These are phyloP conservation scores for Frieseomelitta varia DNA, from an alignment of 1,140 invertebrate genomes.

Conservation along the genomic window DNA sequence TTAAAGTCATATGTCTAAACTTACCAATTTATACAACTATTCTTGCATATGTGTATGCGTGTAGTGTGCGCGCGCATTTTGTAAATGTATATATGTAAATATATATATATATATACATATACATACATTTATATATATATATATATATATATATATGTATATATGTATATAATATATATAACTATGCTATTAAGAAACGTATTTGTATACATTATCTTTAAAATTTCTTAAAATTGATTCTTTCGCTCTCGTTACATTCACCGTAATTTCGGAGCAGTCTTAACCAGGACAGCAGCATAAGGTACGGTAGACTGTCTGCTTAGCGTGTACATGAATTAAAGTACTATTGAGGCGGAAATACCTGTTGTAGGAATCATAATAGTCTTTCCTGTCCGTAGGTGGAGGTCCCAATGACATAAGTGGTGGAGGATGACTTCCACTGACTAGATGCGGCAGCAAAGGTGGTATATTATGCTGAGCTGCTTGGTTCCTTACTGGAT, in stretches of 20 bases:
- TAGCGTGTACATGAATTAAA: constrained; percentile 80
- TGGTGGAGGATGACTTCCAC: constrained; percentile 71
- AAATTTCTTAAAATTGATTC: constrained; percentile 27
- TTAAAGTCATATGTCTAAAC: background rate
- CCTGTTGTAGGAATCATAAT: constrained; percentile 83
- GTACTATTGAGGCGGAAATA: constrained; percentile 82
- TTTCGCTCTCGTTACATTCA: constrained; percentile 54
- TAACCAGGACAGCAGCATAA: constrained; percentile 57
- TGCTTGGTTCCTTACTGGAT: constrained; percentile 73
- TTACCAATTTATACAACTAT: constrained; percentile 32
- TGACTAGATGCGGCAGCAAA: constrained; percentile 68
- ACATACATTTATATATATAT: background rate
- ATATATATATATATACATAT: constrained; percentile 27
- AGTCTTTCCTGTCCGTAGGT: constrained; percentile 82
- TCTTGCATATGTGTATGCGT: constrained; percentile 7
- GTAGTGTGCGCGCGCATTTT: constrained; percentile 25
- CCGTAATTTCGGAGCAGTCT: constrained; percentile 45
- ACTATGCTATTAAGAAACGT: constrained; percentile 2
- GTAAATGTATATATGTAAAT: constrained; percentile 7
- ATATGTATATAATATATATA: constrained; percentile 29
- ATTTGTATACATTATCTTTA: constrained; percentile 24
- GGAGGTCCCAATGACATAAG: constrained; percentile 78
- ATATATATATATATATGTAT: constrained; percentile 26
- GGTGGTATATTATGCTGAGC: constrained; percentile 75
- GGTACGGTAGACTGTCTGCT: constrained; percentile 66